Base-by-base conservation (phyloP, 2,888 invertebrate species). In the Sphecodes monilicornis region DNA sequence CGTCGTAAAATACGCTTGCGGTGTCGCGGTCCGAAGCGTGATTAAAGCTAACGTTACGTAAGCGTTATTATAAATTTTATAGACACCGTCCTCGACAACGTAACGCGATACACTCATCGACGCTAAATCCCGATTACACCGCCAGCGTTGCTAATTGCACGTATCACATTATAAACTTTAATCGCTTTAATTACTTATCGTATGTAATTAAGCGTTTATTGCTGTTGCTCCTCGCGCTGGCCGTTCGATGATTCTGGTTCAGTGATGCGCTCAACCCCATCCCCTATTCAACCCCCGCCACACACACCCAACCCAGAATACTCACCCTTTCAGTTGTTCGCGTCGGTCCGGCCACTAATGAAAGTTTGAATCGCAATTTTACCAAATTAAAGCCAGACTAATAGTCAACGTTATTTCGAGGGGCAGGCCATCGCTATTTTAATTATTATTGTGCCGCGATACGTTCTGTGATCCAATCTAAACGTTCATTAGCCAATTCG, bases 171-270 rank as follows among this genome's bases (percentile, higher is more conserved):
- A 88, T 90, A 87, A 87, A 90, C 89, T 87, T 90, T 89, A 89
- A 89, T 89, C 89, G 81, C 90, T 90, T 90, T 89, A 90, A 89
- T 89, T 89, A 89, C 89, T 88, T 89, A 89, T 90, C 72, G 84
- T 85, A 82, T 85, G 90, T 90, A 89, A 89, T 89, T 89, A 90
- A 89, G 89, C 90, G 87, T 89, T 89, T 89, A 90, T 89, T 89
- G 89, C 90, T 79, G 85, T 81, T 80, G 68, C 84, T 82, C 66
- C 81, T 70, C 79, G 82, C 76, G 73, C 72, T 75, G 76, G 78
- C 26, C 79, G 80, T 71, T 78, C 86, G 86, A 90, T 88, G 82
- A 88, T 85, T 84, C 82, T 50, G 78, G 79, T 79, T 74, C 87
- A 70, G 66, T 87, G 88, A 89, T 79, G 88, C 87, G 80, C 85